Base-by-base conservation (phyloP, 2,797 vertebrate species). In the Gymnothorax javanicus region DNA sequence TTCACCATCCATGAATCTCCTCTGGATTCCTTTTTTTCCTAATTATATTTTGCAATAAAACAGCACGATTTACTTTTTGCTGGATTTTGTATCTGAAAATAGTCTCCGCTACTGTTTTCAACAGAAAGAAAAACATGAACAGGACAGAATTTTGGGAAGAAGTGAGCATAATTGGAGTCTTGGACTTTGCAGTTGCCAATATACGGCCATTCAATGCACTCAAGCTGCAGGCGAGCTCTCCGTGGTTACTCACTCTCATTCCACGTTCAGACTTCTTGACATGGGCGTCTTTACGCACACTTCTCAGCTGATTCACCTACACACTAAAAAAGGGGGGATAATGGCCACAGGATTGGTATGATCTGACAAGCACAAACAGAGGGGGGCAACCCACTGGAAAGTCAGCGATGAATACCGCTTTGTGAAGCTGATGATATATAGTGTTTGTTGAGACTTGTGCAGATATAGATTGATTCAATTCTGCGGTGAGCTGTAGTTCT, bases 1-100 rank as follows among this genome's bases (percentile, higher is more conserved):
- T 87, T 89, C 54, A 69, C 59, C 79, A 73, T 86, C 83, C 4
- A 81, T 75, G 4, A 33, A 4, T 12, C 13, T 33, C 71, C 13
- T 43, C 71, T 33, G 20, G 25, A 17, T 75, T 3, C 13, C 25
- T 64, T 69, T 69, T 11, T 8, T 25, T 69, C 4, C 64, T n/a
- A 25, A 25, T 25, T 25, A 8, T 69, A 69, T 25, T 25, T 69
- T n/a, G 25, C 64, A 69, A 43, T 17, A 79, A 81, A 81, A n/a
- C 54, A 20, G 56, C 17, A 25, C 11, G 50, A 9, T 56, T 56
- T 9, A 52, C 50, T 4, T 81, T 81, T 56, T 12, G 33, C 73
- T 77, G 73, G 43, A 4, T 50, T 43, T 50, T 77, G 43, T 15
- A 77, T 17, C 43, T 56, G 20, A 52, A 81, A 23, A 81, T 56